These are phyloP conservation scores for Laspeyria flexula DNA, from an alignment of 2,888 invertebrate species.

Conservation along the genomic window DNA sequence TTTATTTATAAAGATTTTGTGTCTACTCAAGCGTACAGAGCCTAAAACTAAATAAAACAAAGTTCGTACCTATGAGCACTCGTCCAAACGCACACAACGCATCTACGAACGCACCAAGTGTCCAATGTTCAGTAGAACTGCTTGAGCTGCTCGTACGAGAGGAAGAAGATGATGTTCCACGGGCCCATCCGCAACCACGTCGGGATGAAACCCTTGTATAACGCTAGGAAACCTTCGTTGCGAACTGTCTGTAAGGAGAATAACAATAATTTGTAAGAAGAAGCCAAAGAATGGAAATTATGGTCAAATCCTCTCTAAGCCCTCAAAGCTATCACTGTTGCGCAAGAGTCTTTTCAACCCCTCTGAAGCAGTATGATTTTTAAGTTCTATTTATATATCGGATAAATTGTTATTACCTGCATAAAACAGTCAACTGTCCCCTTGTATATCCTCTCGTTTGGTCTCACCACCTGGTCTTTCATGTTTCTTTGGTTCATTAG, in stretches of 20 bases:
- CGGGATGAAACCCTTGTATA: constrained; percentile 98
- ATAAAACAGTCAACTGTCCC: constrained; percentile 94
- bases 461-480: constrained; percentile 59
- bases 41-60: not conserved
- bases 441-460: constrained; percentile 87
- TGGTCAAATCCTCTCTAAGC: too few relatives aligned
- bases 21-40: too few relatives aligned
- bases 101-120: not conserved
- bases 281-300: too few relatives aligned
- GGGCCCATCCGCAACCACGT: constrained; percentile 98
- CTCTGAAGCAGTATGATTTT: too few relatives aligned
- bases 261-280: too few relatives aligned
- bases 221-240: constrained; percentile 93
- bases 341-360: too few relatives aligned
- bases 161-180: constrained; percentile 98
- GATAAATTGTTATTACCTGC: too few relatives aligned
- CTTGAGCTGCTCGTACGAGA: constrained; percentile 97
- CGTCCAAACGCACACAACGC: not conserved
- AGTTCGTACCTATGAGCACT: not conserved
- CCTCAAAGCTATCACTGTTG: too few relatives aligned
- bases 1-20: too few relatives aligned
- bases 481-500: constrained; percentile 96
- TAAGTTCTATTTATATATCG: too few relatives aligned
- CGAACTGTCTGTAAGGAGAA: constrained; percentile 93
- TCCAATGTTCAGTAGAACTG: constrained; percentile 83